Evolutionary conservation across 1,140 invertebrate species (phyloP).

Genomic region (Platyscapa corneri): DNA sequence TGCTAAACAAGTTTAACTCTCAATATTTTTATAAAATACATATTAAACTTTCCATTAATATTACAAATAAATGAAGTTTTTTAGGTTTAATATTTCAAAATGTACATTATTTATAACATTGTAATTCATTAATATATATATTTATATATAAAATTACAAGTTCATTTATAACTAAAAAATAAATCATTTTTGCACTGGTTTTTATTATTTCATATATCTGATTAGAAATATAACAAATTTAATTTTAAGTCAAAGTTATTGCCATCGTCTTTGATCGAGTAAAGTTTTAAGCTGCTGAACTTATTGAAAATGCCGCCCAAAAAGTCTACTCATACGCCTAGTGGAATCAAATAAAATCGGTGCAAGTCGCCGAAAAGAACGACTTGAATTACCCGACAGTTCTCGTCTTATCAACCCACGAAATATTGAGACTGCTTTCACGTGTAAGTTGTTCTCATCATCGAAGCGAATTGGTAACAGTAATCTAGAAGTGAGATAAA

Average conservation of each 20-base stretch:
- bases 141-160: too few species aligned
- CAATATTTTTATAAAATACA: too few species aligned
- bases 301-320: neutral
- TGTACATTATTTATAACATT: too few species aligned
- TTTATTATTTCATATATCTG: too few species aligned
- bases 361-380: neutral
- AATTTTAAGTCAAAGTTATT: too few species aligned
- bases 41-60: neutral
- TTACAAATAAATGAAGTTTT: too few species aligned
- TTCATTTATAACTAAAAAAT: too few species aligned
- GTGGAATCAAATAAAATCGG: neutral
- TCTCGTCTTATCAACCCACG: neutral
- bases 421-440: slow-evolving; percentile 19
- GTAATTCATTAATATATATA: too few species aligned
- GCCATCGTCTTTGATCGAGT: neutral
- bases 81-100: too few species aligned
- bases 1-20: too few species aligned
- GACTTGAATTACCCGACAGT: neutral
- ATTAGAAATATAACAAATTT: too few species aligned
- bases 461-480: slow-evolving; percentile 17
- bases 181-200: too few species aligned
- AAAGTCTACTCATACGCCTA: neutral
- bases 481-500: neutral
- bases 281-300: neutral
- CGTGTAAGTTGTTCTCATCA: slow-evolving; percentile 12